Evolutionary conservation across 1,140 invertebrate species (phyloP).

Genomic region (Meloidogyne hapla): DNA sequence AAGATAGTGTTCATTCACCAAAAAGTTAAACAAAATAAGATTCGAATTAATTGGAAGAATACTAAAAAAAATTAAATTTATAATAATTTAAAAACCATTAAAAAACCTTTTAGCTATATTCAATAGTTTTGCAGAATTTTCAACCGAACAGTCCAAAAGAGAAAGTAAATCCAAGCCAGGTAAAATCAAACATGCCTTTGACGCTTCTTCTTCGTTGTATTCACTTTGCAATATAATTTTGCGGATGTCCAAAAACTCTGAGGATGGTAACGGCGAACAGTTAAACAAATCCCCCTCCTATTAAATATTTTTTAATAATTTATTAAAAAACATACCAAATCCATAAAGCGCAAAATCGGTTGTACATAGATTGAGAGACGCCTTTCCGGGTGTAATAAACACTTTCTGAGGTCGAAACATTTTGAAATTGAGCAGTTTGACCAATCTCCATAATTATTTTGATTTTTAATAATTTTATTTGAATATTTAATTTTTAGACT

Average conservation of each 20-base stretch:
- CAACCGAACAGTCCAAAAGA: not conserved
- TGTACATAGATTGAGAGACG: conserved; percentile 25
- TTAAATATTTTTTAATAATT: conserved; percentile 3
- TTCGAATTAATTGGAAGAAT: conserved; percentile 7
- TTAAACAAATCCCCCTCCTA: conserved; percentile 19
- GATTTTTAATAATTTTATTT: not conserved
- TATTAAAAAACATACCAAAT: conserved; percentile 24
- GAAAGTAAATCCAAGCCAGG: conserved; percentile 32
- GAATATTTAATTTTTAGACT: not conserved
- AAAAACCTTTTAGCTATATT: conserved; percentile 3
- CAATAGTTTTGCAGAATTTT: not conserved
- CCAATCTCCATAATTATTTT: conserved; percentile 13
- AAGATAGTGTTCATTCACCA: not conserved
- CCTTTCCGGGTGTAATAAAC: conserved; percentile 20
- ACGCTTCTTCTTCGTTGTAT: conserved; percentile 11
- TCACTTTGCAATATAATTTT: conserved; percentile 21
- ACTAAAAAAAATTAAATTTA: not conserved
- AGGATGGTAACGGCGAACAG: conserved; percentile 20
- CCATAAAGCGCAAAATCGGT: conserved; percentile 27
- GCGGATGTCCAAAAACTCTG: conserved; percentile 30
- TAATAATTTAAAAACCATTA: too few species aligned
- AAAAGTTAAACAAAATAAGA: conserved; percentile 25
- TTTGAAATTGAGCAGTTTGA: conserved; percentile 29
- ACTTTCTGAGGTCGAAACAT: conserved; percentile 29
- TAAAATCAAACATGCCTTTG: conserved; percentile 27